phyloP scores from a whole-genome alignment of 2,888 invertebrate species.

The Dermolepida albohirtum region DNA sequence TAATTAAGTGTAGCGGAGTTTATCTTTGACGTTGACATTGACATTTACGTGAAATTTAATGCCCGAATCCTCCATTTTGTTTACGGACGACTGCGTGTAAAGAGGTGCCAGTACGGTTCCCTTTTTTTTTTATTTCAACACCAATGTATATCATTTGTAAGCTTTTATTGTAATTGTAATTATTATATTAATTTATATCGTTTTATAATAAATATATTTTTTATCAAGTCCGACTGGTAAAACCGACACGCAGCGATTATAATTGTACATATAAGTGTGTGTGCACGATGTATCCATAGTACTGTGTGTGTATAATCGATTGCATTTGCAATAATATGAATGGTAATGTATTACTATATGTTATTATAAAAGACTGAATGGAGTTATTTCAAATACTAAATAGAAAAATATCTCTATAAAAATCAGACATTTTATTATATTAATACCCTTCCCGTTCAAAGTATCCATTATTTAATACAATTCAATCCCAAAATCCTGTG shows the following conservation, averaged over 20 bases:
- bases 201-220: constrained; percentile 40
- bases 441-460: neutral
- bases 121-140: constrained; percentile 27
- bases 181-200: constrained; percentile 42
- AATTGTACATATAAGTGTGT: constrained; percentile 60
- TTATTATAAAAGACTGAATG: constrained; percentile 68
- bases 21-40: constrained; percentile 29
- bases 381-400: constrained; percentile 67
- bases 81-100: constrained; percentile 51
- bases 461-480: neutral
- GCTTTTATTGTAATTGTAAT: constrained; percentile 42
- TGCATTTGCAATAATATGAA: constrained; percentile 67
- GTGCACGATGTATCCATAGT: constrained; percentile 66
- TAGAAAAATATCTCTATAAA: constrained; percentile 56
- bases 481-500: too few species aligned
- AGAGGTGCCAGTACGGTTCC: constrained; percentile 39
- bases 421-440: constrained; percentile 28
- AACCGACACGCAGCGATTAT: constrained; percentile 48
- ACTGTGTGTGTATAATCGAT: constrained; percentile 65
- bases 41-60: constrained; percentile 31
- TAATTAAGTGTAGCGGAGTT: constrained; percentile 4
- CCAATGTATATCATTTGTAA: constrained; percentile 39
- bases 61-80: constrained; percentile 52
- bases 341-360: constrained; percentile 67
- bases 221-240: constrained; percentile 45